These are phyloP conservation scores for Ariopsis seemanni DNA, from an alignment of 2,113 vertebrate species.

Conservation along the genomic window DNA sequence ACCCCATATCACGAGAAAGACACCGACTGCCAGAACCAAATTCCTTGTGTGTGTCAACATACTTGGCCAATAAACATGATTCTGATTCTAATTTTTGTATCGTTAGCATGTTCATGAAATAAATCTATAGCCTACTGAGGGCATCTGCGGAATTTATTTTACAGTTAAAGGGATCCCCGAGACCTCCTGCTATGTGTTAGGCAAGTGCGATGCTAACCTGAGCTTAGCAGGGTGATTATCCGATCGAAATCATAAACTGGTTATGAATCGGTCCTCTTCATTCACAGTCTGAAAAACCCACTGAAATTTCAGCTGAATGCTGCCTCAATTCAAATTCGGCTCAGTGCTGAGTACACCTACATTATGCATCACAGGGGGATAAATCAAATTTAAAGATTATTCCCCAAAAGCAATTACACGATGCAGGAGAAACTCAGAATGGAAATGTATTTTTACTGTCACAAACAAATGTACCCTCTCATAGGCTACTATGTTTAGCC, in stretches of 20 bases:
- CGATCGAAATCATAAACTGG: neutral
- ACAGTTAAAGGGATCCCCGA: neutral
- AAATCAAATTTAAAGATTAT: constrained; percentile 4
- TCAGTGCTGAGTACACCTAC: neutral
- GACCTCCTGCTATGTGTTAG: neutral
- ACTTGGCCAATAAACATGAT: too few relatives aligned
- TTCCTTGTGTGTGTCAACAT: too few relatives aligned
- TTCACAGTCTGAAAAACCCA: neutral
- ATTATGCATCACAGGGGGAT: neutral
- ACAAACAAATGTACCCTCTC: neutral
- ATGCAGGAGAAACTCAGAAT: neutral
- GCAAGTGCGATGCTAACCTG: neutral
- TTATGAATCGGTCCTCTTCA: neutral
- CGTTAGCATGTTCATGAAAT: neutral
- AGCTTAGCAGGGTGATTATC: neutral
- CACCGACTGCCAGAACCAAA: neutral
- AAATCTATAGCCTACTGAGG: neutral
- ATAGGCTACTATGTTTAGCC: neutral
- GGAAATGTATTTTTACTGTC: neutral
- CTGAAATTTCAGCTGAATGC: neutral
- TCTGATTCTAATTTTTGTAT: neutral
- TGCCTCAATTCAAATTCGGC: neutral
- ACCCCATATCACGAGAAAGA: too few relatives aligned
- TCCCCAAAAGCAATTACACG: neutral
- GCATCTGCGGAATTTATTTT: neutral